Evolutionary conservation across 2,797 vertebrate species (phyloP).

Genomic region (Phylloscopus collybita): DNA sequence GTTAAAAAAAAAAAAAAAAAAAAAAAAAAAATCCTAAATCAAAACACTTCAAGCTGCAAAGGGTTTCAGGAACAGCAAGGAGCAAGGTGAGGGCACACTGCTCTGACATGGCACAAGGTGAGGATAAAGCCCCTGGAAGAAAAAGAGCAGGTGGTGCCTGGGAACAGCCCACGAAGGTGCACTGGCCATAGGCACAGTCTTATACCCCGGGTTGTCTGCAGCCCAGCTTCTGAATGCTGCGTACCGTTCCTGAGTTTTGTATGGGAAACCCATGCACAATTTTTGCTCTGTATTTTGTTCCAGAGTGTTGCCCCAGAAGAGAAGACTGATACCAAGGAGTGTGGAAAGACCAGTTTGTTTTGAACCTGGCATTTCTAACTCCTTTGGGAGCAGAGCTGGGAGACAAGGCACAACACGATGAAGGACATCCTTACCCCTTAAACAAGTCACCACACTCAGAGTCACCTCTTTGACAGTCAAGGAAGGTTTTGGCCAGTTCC

Average conservation of each 20-base stretch:
- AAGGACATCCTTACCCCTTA: not conserved
- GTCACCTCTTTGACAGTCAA: not conserved
- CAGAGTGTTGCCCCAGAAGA: not conserved
- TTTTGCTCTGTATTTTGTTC: not conserved
- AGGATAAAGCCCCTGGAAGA: not conserved
- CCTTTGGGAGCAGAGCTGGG: not conserved
- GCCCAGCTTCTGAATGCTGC: not conserved
- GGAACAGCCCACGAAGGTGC: rapidly evolving
- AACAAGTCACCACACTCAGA: not conserved
- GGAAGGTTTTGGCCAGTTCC: not conserved
- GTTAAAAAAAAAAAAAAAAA: not conserved
- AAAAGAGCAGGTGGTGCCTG: rapidly evolving
- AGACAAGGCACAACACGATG: not conserved
- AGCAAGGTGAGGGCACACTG: rapidly evolving
- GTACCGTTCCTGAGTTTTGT: not conserved
- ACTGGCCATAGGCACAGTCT: not conserved
- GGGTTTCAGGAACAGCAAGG: not conserved
- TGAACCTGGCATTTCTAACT: not conserved
- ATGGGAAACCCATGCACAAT: not conserved
- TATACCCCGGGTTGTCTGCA: rapidly evolving
- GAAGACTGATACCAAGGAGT: not conserved
- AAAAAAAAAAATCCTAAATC: not conserved
- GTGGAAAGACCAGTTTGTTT: not conserved
- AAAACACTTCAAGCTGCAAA: not conserved
- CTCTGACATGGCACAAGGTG: rapidly evolving